phyloP scores from a whole-genome alignment of 2,888 invertebrate genomes.

The Pterobdella sp. region DNA sequence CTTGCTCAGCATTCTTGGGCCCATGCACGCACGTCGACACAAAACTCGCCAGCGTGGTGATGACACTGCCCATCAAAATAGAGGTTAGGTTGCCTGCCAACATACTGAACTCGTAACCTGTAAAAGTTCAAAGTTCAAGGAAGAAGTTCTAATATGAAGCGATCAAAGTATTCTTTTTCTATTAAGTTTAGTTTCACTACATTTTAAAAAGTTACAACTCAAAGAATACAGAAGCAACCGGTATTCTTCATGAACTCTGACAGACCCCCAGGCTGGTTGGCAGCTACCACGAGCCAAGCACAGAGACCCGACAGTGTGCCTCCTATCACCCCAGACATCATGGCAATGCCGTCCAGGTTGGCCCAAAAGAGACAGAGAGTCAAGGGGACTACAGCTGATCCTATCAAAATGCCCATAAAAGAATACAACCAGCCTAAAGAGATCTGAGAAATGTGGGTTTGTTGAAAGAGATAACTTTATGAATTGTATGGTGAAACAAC shows the following conservation, averaged over 20 bases:
- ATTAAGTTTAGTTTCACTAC: too few species aligned
- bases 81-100: constrained; percentile 48
- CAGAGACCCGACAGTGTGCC: constrained; percentile 46
- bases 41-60: constrained; percentile 44
- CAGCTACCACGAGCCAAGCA: constrained; percentile 47
- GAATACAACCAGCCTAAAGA: constrained; percentile 48
- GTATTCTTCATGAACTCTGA: constrained; percentile 42
- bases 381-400: constrained; percentile 50
- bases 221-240: constrained; percentile 34
- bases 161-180: too few species aligned
- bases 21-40: neutral
- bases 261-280: constrained; percentile 45
- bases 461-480: neutral
- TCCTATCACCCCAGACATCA: constrained; percentile 46
- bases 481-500: neutral
- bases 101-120: constrained; percentile 48
- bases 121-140: too few species aligned
- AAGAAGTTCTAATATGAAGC: too few species aligned
- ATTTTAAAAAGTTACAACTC: too few species aligned
- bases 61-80: constrained; percentile 44
- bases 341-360: constrained; percentile 45
- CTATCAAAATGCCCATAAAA: constrained; percentile 51
- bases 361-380: constrained; percentile 49
- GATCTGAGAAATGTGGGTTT: constrained; percentile 30
- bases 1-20: neutral